Evolutionary conservation across 2,113 vertebrate species (phyloP).

Genomic region (Piprites chloris): DNA sequence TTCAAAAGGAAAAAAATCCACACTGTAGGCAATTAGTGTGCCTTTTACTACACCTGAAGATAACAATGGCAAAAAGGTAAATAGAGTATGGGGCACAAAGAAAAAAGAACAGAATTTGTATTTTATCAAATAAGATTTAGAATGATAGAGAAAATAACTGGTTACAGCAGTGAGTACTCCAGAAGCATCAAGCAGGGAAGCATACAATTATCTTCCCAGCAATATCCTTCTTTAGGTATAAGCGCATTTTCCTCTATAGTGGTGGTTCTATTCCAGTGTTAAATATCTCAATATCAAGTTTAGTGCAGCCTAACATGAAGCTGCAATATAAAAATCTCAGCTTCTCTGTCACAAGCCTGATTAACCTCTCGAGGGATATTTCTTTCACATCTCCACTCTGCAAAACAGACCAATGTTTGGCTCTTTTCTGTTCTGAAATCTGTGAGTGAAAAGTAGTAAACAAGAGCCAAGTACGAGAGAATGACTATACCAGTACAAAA

Average conservation of each 20-base stretch:
- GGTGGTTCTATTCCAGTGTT: neutral
- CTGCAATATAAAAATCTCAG: neutral
- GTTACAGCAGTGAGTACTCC: neutral
- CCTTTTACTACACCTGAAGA: neutral
- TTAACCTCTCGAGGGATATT: neutral
- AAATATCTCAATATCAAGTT: neutral
- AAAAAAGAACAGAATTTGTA: neutral
- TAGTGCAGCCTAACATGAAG: neutral
- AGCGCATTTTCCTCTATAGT: neutral
- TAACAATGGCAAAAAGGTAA: neutral
- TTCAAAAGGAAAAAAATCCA: constrained; percentile 32
- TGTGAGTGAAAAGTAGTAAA: neutral
- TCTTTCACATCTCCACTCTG: neutral
- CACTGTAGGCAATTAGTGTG: neutral
- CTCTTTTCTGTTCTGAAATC: neutral
- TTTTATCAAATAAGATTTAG: neutral
- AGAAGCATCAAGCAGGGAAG: neutral
- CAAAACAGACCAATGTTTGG: neutral
- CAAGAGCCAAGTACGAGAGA: neutral
- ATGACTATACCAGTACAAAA: neutral
- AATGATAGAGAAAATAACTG: neutral
- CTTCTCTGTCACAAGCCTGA: neutral
- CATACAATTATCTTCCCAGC: neutral
- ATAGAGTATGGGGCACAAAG: neutral
- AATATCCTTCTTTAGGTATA: neutral